Conservation (phyloP, 1,140 invertebrate genomes). For the Drosophila hydei region DNA sequence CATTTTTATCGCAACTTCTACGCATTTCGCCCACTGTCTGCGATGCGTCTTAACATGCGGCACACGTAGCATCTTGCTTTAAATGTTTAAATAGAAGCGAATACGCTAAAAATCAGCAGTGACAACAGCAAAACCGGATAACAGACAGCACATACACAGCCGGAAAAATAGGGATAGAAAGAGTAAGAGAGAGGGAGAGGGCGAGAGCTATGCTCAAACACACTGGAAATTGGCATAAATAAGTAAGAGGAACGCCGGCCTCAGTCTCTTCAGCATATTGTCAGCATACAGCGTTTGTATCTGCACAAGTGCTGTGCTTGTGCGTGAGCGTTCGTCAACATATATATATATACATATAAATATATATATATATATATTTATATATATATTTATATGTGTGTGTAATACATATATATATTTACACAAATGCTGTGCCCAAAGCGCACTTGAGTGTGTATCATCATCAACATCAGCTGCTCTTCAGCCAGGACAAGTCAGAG, state of each 20-base stretch:
- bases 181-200: constrained; percentile 12
- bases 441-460: constrained; percentile 82
- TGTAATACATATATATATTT: constrained; percentile 71
- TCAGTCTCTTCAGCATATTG: constrained; percentile 64
- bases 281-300: constrained; percentile 56
- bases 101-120: constrained; percentile 62
- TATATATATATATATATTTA: constrained; percentile 4
- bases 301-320: constrained; percentile 13
- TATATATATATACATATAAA: constrained; percentile 43
- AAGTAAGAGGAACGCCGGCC: constrained; percentile 63
- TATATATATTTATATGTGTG: constrained; percentile 12
- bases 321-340: not conserved
- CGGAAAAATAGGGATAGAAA: too few relatives aligned
- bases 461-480: constrained; percentile 82
- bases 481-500: constrained; percentile 53
- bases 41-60: constrained; percentile 43
- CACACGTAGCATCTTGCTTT: constrained; percentile 73
- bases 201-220: constrained; percentile 1
- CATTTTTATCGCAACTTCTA: constrained; percentile 4
- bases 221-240: constrained; percentile 76
- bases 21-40: constrained; percentile 22
- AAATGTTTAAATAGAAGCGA: constrained; percentile 75
- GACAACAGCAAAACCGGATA: constrained; percentile 15
- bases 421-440: constrained; percentile 79
- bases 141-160: constrained; percentile 28